Evolutionary conservation across 2,797 vertebrate species (phyloP), one percentile per base, ranked within the genome.

Genomic region (Bradypus variegatus): DNA sequence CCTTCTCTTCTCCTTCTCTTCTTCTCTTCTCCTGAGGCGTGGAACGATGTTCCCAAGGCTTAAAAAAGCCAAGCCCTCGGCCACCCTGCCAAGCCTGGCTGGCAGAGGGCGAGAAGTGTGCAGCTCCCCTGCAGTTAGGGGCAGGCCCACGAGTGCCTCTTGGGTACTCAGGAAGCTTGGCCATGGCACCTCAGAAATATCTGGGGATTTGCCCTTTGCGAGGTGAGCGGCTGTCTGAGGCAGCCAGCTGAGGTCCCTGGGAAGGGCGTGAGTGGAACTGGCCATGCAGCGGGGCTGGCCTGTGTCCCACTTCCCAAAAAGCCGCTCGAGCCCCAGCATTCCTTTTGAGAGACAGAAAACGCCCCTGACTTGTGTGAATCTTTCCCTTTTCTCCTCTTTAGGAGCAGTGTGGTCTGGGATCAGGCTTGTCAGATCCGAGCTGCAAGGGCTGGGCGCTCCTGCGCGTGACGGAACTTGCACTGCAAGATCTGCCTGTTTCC

Each of bases 391-490:
- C 53, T 55, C 19, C 18, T 19, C 19, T 58, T 21, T 18, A 7
- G 19, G 55, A 19, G 55, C 19, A 58, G 19, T 58, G 55, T 21
- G 55, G 55, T 58, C 55, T 58, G 55, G 5, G 55, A 18, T 19
- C 19, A 19, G 18, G 41, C 41, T 45, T 45, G 41, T 45, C 41
- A 45, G 41, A 45, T 8, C 41, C 4, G 41, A 45, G 41, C 41
- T 8, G 41, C 41, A 8, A 8, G 41, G 3, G 55, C 55, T 21
- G 55, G 18, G 55, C 19, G 18, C 55, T 19, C 53, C 55, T 21
- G 5, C 92, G 93, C 97, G 25, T 97, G 97, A 97, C 95, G 97
- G 96, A 96, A 97, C 97, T 94, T 97, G 97, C 93, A 96, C 97
- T 95, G 93, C 77, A 90, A 92, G 96, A 92, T 96, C 92, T 96